These are phyloP conservation scores for Lamellibrachia satsuma DNA, from an alignment of 2,888 invertebrate genomes.

Conservation along the genomic window DNA sequence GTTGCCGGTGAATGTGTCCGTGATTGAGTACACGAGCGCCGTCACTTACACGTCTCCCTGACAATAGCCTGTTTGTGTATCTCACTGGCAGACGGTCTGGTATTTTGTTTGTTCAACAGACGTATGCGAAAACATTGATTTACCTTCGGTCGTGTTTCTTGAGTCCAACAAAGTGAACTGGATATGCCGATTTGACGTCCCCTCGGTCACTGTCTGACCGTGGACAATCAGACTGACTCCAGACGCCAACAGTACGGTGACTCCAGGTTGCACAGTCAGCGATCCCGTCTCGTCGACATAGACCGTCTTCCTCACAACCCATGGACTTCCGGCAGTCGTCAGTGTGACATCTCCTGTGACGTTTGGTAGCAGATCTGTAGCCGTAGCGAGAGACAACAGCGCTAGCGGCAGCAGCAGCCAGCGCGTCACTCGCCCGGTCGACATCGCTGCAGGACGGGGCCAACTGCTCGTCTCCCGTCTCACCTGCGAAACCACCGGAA, in stretches of 20 bases:
- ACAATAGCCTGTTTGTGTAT: too few species aligned
- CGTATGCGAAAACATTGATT: neutral
- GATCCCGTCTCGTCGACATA: neutral
- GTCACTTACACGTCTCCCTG: too few species aligned
- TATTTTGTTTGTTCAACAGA: neutral
- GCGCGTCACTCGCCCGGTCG: neutral
- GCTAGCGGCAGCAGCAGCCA: slow-evolving; percentile 6
- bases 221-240: neutral
- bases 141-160: neutral
- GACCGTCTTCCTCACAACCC: neutral
- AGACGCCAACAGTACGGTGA: neutral
- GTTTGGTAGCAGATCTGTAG: neutral
- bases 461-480: neutral
- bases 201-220: neutral
- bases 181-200: neutral
- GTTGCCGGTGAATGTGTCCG: neutral
- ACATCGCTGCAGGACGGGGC: neutral
- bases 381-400: neutral
- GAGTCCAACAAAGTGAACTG: neutral
- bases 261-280: neutral
- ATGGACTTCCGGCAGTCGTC: neutral
- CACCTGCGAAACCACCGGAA: neutral
- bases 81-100: too few species aligned
- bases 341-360: neutral
- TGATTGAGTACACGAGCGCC: neutral